Evolutionary conservation across 2,888 invertebrate species (phyloP).

Genomic region (Drosophila acutilabella): DNA sequence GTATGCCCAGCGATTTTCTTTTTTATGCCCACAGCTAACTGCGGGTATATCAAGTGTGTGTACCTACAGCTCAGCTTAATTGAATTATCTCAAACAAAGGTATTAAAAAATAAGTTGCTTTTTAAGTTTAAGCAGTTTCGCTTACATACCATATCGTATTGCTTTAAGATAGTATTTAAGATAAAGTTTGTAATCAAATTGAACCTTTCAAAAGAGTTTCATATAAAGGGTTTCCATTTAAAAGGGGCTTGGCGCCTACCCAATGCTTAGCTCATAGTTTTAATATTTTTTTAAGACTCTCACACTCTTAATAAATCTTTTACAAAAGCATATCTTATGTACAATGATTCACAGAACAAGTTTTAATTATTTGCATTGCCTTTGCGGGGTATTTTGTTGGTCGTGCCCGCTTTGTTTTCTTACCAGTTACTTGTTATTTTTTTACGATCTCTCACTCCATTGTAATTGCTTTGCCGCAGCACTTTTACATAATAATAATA

Average conservation of each 20-base stretch:
- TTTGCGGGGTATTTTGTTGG: conserved; percentile 34
- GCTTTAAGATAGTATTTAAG: no score
- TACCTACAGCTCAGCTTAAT: not conserved
- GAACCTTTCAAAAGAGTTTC: no score
- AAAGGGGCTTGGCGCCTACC: no score
- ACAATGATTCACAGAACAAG: not conserved
- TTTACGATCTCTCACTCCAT: conserved; percentile 58
- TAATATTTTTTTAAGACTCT: no score
- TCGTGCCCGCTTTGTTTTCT: not conserved
- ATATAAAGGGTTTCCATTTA: no score
- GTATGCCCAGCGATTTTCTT: conserved; percentile 34
- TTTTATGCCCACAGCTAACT: not conserved
- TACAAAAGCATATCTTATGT: not conserved
- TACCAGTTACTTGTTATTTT: conserved; percentile 41
- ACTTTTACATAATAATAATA: conserved; percentile 77
- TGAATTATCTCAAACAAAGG: not conserved
- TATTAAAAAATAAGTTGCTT: not conserved
- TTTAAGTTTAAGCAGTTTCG: no score
- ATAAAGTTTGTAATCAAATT: no score
- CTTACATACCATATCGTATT: no score
- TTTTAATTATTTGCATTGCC: no score
- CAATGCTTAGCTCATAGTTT: no score
- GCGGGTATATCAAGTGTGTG: conserved; percentile 8
- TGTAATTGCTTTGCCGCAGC: conserved; percentile 68
- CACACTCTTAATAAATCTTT: no score